Evolutionary conservation across 2,888 invertebrate species (phyloP).

Genomic region (Octodonta nipae): DNA sequence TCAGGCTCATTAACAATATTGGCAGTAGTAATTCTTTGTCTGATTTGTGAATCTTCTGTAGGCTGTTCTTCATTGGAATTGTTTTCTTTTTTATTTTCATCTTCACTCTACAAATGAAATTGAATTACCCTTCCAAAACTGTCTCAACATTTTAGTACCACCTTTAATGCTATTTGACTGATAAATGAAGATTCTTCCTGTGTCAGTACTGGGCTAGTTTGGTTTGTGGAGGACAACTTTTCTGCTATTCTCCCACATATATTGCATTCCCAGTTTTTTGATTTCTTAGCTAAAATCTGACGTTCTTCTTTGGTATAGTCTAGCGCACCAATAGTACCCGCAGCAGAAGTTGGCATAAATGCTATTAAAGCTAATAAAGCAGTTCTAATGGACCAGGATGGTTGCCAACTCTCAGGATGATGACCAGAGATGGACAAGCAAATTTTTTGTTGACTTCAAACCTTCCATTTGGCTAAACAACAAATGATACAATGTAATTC

Average conservation of each 20-base stretch:
- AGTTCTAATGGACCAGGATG: constrained; percentile 91
- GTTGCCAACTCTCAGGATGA: constrained; percentile 97
- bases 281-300: constrained; percentile 62
- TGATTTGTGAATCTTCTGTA: constrained; percentile 17
- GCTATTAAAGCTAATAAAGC: constrained; percentile 83
- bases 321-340: constrained; percentile 80
- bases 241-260: constrained; percentile 47
- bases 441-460: constrained; percentile 87
- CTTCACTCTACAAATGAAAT: constrained; percentile 27
- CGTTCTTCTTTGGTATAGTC: constrained; percentile 80
- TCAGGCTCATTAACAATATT: too few species aligned
- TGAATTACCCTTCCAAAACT: neutral
- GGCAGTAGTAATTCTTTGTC: constrained; percentile 12
- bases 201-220: constrained; percentile 30
- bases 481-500: neutral
- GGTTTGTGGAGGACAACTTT: constrained; percentile 36
- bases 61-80: neutral
- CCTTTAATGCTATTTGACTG: constrained; percentile 42
- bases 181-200: constrained; percentile 42
- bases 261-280: constrained; percentile 49
- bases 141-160: constrained; percentile 15
- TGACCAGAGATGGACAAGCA: constrained; percentile 90
- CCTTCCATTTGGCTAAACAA: constrained; percentile 71
- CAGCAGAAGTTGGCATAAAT: constrained; percentile 84
- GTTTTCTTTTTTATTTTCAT: constrained; percentile 22